Conservation (phyloP, 2,888 invertebrate species). For the Ctenicera cuprea region DNA sequence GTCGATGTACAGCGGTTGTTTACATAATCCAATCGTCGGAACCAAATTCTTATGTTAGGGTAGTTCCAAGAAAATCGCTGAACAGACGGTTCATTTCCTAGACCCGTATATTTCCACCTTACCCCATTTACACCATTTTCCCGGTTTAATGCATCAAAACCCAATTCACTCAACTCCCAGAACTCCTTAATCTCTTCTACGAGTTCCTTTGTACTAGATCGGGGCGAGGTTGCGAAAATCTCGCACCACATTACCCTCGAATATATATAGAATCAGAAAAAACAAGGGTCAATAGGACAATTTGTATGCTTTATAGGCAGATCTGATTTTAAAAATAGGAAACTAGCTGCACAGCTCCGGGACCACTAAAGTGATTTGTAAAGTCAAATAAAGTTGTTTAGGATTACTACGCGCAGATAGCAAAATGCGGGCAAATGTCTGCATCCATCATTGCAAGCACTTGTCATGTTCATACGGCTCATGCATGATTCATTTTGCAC, state of each 20-base stretch:
- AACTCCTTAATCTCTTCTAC: slow-evolving; percentile 51
- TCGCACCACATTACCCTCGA: slow-evolving; percentile 24
- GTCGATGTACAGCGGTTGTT: neutral
- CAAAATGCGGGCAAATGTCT: slow-evolving; percentile 39
- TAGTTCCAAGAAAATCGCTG: slow-evolving; percentile 41
- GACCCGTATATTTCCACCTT: slow-evolving; percentile 49
- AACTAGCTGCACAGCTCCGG: neutral
- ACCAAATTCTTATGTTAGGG: slow-evolving; percentile 17
- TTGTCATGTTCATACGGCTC: slow-evolving; percentile 40
- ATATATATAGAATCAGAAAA: slow-evolving; percentile 25
- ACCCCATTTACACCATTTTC: slow-evolving; percentile 45
- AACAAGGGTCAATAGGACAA: slow-evolving; percentile 29
- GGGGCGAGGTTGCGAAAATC: slow-evolving; percentile 38
- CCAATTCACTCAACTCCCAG: slow-evolving; percentile 50
- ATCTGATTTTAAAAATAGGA: slow-evolving; percentile 23
- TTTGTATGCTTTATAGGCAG: slow-evolving; percentile 28
- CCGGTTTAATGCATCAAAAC: slow-evolving; percentile 53
- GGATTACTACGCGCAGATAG: slow-evolving; percentile 23
- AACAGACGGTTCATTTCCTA: slow-evolving; percentile 43
- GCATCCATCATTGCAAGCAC: slow-evolving; percentile 36
- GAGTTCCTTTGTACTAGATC: slow-evolving; percentile 47
- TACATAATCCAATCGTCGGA: slow-evolving; percentile 10
- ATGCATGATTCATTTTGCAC: slow-evolving; percentile 45
- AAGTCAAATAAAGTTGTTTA: slow-evolving; percentile 18
- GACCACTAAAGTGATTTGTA: slow-evolving; percentile 27